Conservation (phyloP, 1,140 invertebrate species). For the Lethrus apterus region DNA sequence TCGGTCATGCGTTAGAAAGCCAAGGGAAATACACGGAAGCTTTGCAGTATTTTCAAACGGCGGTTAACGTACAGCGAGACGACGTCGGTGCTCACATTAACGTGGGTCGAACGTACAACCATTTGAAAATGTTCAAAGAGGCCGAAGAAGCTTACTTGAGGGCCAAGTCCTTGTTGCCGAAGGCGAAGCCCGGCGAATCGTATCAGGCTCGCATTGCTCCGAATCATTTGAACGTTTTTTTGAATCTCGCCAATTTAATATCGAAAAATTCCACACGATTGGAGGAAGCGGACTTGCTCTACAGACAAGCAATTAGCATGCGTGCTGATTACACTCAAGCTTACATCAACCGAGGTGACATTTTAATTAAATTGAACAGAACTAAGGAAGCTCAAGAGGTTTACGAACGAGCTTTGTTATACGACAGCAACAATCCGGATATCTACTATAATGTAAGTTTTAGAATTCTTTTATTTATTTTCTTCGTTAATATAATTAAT, state of each 20-base stretch:
- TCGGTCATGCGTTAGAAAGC: constrained; percentile 89
- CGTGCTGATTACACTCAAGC: constrained; percentile 94
- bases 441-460: constrained; percentile 91
- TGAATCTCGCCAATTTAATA: constrained; percentile 92
- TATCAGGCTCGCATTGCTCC: constrained; percentile 94
- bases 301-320: constrained; percentile 94
- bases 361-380: constrained; percentile 90
- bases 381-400: constrained; percentile 92
- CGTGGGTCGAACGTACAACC: constrained; percentile 89
- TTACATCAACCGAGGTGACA: constrained; percentile 94
- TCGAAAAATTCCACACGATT: constrained; percentile 85
- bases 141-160: constrained; percentile 87
- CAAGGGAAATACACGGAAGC: constrained; percentile 77
- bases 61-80: constrained; percentile 87
- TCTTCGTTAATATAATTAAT: too few relatives aligned
- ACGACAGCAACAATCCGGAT: constrained; percentile 92
- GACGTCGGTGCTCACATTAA: constrained; percentile 97
- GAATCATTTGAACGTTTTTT: constrained; percentile 92
- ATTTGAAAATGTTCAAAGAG: constrained; percentile 82
- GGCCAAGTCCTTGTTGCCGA: constrained; percentile 83
- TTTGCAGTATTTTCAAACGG: constrained; percentile 84
- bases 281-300: constrained; percentile 89
- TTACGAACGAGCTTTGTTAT: constrained; percentile 86
- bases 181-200: constrained; percentile 83
- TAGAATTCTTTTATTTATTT: too few relatives aligned